Percentiles rank a stretch among this genome's conserved stretches.
phyloP scores from a whole-genome alignment of 2,113 vertebrate species.

The Uropsilus gracilis region DNA sequence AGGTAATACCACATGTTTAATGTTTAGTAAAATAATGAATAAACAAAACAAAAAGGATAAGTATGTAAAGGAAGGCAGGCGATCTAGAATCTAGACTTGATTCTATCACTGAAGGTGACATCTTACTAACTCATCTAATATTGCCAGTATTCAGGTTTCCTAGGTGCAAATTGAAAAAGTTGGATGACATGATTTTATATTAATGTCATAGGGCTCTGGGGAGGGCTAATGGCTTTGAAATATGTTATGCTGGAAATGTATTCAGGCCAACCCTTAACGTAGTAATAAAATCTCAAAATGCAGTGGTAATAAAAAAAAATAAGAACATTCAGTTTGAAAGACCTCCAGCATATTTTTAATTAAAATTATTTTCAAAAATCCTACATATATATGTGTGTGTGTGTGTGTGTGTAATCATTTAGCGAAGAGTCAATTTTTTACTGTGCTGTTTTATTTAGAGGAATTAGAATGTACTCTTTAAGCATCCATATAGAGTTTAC shows the following conservation, averaged over 20 bases:
- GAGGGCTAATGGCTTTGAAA: neutral
- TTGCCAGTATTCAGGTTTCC: neutral
- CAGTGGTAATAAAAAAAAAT: neutral
- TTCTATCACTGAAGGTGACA: neutral
- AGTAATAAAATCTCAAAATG: neutral
- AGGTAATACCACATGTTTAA: neutral
- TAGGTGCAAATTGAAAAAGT: neutral
- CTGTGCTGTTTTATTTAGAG: neutral
- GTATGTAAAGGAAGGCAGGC: neutral
- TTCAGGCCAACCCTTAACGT: neutral
- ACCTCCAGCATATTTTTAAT: neutral
- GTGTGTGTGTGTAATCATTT: neutral
- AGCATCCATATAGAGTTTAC: neutral
- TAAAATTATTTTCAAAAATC: neutral
- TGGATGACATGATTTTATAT: neutral
- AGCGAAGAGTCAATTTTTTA: neutral
- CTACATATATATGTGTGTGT: neutral
- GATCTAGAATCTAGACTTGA: neutral
- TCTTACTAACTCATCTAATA: neutral
- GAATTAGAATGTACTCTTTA: neutral
- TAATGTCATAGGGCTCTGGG: neutral
- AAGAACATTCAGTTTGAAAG: neutral
- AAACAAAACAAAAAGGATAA: neutral
- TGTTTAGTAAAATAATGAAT: neutral
- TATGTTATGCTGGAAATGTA: neutral